phyloP scores from a whole-genome alignment of 2,797 vertebrate genomes.

The Psittacula derbiana region DNA sequence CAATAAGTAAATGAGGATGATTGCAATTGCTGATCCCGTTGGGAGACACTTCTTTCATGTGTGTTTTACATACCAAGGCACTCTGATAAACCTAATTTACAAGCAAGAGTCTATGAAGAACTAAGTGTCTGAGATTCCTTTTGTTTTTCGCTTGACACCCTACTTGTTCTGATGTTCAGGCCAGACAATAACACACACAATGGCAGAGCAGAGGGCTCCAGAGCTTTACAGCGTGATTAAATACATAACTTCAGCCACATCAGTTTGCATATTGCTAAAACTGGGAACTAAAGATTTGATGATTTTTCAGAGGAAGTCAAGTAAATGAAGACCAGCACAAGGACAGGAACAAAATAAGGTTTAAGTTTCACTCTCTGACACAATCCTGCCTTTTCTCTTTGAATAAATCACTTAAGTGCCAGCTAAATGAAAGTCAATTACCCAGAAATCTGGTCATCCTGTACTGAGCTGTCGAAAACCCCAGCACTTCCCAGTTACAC shows the following conservation, averaged over 20 bases:
- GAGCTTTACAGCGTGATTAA: background rate
- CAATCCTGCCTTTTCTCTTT: background rate
- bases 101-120: background rate
- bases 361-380: background rate
- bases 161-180: background rate
- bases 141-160: background rate
- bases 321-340: background rate
- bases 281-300: background rate
- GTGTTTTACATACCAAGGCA: background rate
- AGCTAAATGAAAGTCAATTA: background rate
- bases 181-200: background rate
- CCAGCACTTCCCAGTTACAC: background rate
- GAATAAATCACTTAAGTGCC: background rate
- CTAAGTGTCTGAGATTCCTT: background rate
- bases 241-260: background rate
- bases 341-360: background rate
- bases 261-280: background rate
- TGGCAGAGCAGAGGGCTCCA: background rate
- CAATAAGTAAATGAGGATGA: background rate
- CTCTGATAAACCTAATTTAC: background rate
- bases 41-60: background rate
- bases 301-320: background rate
- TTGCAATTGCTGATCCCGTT: background rate
- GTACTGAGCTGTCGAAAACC: background rate
- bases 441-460: background rate